Evolutionary conservation across 1,140 invertebrate species (phyloP).

Genomic region (Zeugodacus cucurbitae): DNA sequence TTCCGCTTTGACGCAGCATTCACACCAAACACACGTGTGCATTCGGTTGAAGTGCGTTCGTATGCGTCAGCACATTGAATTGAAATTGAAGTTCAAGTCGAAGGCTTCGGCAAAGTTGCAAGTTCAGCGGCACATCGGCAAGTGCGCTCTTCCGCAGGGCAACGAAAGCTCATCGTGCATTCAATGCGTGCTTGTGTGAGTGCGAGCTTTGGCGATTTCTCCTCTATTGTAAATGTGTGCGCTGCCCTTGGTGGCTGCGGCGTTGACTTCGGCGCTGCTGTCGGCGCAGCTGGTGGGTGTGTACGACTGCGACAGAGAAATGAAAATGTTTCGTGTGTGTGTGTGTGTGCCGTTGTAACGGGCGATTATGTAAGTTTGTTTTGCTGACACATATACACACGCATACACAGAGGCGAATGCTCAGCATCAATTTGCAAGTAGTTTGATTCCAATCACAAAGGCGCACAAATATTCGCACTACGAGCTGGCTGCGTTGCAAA

Average conservation of each 20-base stretch:
- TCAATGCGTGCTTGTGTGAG: not conserved
- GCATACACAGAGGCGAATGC: not conserved
- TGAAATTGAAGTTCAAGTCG: slow-evolving; percentile 36
- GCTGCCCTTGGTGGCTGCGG: not conserved
- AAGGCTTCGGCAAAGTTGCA: slow-evolving; percentile 2
- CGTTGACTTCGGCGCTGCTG: not conserved
- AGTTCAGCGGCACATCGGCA: not conserved
- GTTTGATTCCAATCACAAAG: not conserved
- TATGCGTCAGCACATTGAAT: not conserved
- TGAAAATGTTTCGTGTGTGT: not conserved
- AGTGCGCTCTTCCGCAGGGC: not conserved
- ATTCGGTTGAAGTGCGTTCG: not conserved
- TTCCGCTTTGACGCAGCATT: not conserved
- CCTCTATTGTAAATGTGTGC: not conserved
- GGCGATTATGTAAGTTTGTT: slow-evolving; percentile 17
- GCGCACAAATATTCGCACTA: no score
- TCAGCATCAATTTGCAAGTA: not conserved
- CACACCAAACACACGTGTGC: slow-evolving; percentile 25
- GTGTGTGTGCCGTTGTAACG: not conserved
- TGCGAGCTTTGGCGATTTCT: not conserved
- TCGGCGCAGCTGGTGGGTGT: slow-evolving; percentile 13
- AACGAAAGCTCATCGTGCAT: not conserved
- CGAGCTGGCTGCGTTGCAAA: no score
- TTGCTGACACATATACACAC: not conserved
- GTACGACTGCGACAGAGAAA: not conserved